Base-by-base conservation (phyloP, 2,797 vertebrate species). In the Characodon lateralis region DNA sequence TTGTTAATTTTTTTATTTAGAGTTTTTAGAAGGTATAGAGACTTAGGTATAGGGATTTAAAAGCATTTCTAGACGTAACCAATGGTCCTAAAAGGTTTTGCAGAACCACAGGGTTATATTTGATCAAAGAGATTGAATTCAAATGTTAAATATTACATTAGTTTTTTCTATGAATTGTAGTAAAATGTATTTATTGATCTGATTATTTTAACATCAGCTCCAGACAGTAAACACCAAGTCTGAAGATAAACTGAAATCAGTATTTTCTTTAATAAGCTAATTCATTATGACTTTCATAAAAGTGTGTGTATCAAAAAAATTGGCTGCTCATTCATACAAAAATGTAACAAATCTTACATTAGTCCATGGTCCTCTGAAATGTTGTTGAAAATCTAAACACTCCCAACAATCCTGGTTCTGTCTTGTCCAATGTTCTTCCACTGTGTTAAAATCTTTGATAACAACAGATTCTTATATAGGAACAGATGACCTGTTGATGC, bases 301-400 rank as follows among this genome's bases (percentile, higher is more conserved):
- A 26, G 24, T 58, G 16, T 39, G 5, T 65, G 20, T 22, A 41
- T 59, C 18, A 68, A 46, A 41, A 14, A 69, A 26, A n/a, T 0
- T 39, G 69, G 6, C n/a, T 20, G 14, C 41, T 65, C 16, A 74
- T 39, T 73, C 41, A 50, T 41, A 69, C 5, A 63, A 86, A 69
- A 76, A 59, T 56, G 73, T 73, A 85, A 24, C 9, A 76, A 58
- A 31, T 50, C 71, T 87, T 85, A 73, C 66, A 78, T 83, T 78
- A 41, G 20, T 2, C 72, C 69, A 39, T 12, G 71, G 22, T 87
- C 78, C 81, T 81, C 70, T 70, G 50, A 53, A 83, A 80, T 22
- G 24, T 78, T 84, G 31, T 68, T 77, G 35, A 55, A 5, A 87
- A 78, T 72, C 46, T 72, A 63, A 79, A 10, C 31, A 50, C 13